Conservation (phyloP, 2,797 vertebrate species). For the Syncerus caffer region DNA sequence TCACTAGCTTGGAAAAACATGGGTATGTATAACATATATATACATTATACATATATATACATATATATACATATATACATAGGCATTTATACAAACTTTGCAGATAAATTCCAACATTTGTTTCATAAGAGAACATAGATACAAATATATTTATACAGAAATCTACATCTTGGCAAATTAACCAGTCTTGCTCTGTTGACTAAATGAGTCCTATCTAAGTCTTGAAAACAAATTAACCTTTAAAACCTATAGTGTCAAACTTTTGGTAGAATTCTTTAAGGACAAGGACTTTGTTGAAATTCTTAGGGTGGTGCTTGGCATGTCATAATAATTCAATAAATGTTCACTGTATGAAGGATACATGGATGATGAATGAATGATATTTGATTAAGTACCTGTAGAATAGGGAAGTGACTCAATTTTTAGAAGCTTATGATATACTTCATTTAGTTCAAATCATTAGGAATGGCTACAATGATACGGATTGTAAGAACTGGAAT, state of each 20-base stretch:
- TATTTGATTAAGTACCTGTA: background rate
- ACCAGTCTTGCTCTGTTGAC: background rate
- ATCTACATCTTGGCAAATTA: background rate
- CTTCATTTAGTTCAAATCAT: background rate
- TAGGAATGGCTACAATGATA: background rate
- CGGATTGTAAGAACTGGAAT: background rate
- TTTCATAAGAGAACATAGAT: background rate
- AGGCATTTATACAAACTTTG: background rate
- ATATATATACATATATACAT: no score
- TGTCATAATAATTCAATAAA: background rate
- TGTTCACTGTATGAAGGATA: background rate
- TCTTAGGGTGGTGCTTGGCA: background rate
- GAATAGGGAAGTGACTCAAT: background rate
- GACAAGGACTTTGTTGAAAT: background rate
- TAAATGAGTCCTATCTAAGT: background rate
- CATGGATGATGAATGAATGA: background rate
- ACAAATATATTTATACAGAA: background rate
- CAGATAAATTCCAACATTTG: background rate
- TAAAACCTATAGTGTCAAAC: background rate
- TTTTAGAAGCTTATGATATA: background rate
- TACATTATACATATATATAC: no score
- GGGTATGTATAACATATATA: no score
- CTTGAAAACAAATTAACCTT: background rate
- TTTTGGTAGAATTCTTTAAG: background rate
- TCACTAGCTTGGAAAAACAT: background rate